Base-by-base conservation (phyloP, 2,113 vertebrate genomes). In the Astatoreochromis straeleni region DNA sequence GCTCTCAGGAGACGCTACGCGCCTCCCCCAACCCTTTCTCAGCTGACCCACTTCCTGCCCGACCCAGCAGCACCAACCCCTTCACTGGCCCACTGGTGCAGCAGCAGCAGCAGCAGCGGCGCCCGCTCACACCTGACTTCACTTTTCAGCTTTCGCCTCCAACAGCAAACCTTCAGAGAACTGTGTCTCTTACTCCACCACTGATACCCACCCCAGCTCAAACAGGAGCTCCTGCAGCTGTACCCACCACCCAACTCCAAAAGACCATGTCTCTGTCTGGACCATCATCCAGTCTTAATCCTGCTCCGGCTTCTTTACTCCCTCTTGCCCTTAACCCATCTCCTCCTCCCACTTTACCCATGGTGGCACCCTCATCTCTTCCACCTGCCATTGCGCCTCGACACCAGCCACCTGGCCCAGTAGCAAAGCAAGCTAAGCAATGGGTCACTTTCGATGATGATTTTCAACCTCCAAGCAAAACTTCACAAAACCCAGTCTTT, bases 371-470 rank as follows among this genome's bases (percentile, higher is more conserved):
- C 9, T 94, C 92, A 31, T 92, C 89, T 35, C 49, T 92, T 19
- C 91, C 89, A 3, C 91, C 95, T 55, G 19, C 82, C 24, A 47
- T 86, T 4, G 83, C 68, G 4, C 85, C 92, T 65, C 92, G 21
- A 60, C 92, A 54, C 88, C 94, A 89, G 93, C 92, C 49, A 3
- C 90, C 81, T 54, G 85, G 90, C 53, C 65, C 33, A 58, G 87
- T 21, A 89, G 92, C 53, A 88, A 94, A 29, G 6, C 90, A 11
- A 90, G 91, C 89, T 93, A 96, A 95, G 95, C 97, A 95, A 53
- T 99, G 99, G 99, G 98, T 99, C 89, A 99, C 97, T 19, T 97
- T 97, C 7, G 96, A 96, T 79, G 96, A 97, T 2, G 95, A 95
- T 75, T 95, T 92, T 24, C 47, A 90, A 40, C 4, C 53, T 16